Conservation (phyloP, 2,888 invertebrate species). For the Drosophila kanekoi region DNA sequence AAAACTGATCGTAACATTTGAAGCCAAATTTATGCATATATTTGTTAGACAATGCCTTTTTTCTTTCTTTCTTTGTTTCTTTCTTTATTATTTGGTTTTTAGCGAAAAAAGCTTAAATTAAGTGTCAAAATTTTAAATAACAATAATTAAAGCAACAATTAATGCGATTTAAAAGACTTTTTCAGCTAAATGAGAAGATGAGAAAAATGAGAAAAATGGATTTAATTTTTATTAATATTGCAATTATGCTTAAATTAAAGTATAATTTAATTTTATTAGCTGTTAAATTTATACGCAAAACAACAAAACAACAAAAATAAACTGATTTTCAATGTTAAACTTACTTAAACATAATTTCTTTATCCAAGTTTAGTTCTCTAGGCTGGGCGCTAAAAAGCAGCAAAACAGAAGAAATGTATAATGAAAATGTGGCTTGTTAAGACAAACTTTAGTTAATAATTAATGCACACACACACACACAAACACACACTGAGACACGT, state of each 20-base stretch:
- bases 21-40: slow-evolving; percentile 60
- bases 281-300: slow-evolving; percentile 79
- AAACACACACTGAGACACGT: slow-evolving; percentile 12
- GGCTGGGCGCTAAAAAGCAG: slow-evolving; percentile 69
- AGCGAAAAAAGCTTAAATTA: slow-evolving; percentile 61
- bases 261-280: slow-evolving; percentile 77
- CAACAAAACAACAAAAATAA: slow-evolving; percentile 65
- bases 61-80: slow-evolving; percentile 10
- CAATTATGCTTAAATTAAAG: slow-evolving; percentile 71
- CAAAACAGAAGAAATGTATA: slow-evolving; percentile 48
- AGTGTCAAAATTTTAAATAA: slow-evolving; percentile 63
- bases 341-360: slow-evolving; percentile 65
- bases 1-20: slow-evolving; percentile 55
- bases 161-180: slow-evolving; percentile 81
- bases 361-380: slow-evolving; percentile 56
- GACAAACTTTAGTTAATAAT: slow-evolving; percentile 41
- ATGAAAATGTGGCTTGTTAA: slow-evolving; percentile 48
- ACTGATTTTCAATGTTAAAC: slow-evolving; percentile 79
- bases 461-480: slow-evolving; percentile 19
- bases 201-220: slow-evolving; percentile 43
- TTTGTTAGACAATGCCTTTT: slow-evolving; percentile 41
- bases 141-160: slow-evolving; percentile 78
- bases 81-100: slow-evolving; percentile 42
- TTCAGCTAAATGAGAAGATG: slow-evolving; percentile 58
- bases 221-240: slow-evolving; percentile 67